Conservation (phyloP, 1,140 invertebrate genomes). For the Drosophila ogumai region DNA sequence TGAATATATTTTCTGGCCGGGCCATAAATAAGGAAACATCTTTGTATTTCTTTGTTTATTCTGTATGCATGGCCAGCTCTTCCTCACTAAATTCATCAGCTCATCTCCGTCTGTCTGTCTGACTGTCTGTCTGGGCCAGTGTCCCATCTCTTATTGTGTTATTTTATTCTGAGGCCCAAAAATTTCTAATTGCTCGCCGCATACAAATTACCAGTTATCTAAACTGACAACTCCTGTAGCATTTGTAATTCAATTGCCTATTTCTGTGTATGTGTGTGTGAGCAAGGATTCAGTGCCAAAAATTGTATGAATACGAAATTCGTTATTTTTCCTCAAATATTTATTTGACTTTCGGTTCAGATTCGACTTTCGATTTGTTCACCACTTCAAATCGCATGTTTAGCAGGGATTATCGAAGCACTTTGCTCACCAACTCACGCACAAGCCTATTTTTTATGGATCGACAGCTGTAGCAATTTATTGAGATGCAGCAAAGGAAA, state of each 20-base stretch:
- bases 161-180: constrained; percentile 29
- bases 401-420: constrained; percentile 49
- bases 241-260: constrained; percentile 51
- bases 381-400: constrained; percentile 53
- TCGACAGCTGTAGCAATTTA: constrained; percentile 11
- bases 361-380: constrained; percentile 25
- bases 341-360: constrained; percentile 19
- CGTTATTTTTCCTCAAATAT: constrained; percentile 24
- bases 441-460: constrained; percentile 6
- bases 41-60: constrained; percentile 64
- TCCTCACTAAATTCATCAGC: constrained; percentile 49
- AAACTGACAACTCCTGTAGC: constrained; percentile 50
- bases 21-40: constrained; percentile 68
- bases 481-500: not conserved
- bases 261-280: not conserved
- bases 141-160: constrained; percentile 31
- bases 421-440: constrained; percentile 36
- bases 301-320: constrained; percentile 35
- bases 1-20: constrained; percentile 50
- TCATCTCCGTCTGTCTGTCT: constrained; percentile 32
- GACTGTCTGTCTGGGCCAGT: not conserved
- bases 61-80: constrained; percentile 57
- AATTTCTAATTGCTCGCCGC: constrained; percentile 59
- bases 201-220: constrained; percentile 63
- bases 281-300: not conserved